Base-by-base conservation (phyloP, 2,113 vertebrate genomes). In the Forbesichthys agassizii region DNA sequence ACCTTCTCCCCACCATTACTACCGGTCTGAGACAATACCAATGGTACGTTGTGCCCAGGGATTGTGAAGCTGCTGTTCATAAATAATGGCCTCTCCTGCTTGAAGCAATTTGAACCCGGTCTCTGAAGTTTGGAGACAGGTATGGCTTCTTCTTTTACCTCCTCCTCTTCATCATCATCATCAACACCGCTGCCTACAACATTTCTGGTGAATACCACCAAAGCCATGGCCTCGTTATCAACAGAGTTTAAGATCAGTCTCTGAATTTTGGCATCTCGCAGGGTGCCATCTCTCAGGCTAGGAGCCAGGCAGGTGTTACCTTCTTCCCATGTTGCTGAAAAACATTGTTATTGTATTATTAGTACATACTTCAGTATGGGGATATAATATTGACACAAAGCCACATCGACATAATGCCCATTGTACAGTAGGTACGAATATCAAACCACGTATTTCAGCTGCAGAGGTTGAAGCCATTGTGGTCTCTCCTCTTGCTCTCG, bases 51-150 rank as follows among this genome's bases (percentile, higher is more conserved):
- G 9, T 89, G 63, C 6, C 87, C 88, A 0, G 89, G 87, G 78
- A 91, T 85, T 71, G 66, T 92, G 75, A 61, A 56, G 12, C 33
- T 88, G 65, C 89, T 84, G 71, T 42, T 42, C 5, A 94, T 92
- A 82, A 99, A 99, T 78, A 90, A 75, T 0, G 98, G 98, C 62
- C 96, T 98, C 85, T 99, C 98, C 75, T 88, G 78, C 47, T 61
- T 54, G 20, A 52, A 66, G 14, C 64, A n/a, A 59, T 56, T 74
- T 11, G 11, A 56, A 49, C 49, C 56, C 8, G 68, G 27, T 88
- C 84, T 92, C 68, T 64, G 18, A 47, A 93, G 88, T 74, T 91
- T 90, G 54, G 78, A 86, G 66, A 89, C 20, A 52, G 82, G 68
- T 82, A 95, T 71, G 10, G 68, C 60, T 53, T 80, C 75, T 11